Conservation (phyloP, 2,113 vertebrate genomes). For the Cryptomyrus ogoouensis region DNA sequence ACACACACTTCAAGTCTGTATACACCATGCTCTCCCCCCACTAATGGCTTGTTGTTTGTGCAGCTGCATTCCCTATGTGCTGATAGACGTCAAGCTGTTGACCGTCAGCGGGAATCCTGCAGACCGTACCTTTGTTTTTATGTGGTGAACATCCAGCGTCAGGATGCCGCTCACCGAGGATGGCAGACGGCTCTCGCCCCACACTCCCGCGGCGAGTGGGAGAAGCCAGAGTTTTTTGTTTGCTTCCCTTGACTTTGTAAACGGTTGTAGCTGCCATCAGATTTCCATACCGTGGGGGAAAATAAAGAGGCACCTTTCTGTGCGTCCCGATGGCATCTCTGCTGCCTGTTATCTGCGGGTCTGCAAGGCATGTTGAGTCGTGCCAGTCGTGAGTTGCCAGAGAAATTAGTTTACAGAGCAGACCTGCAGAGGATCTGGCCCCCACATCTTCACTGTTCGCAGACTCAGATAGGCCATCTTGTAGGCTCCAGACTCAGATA, state of each 20-base stretch:
- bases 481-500: neutral
- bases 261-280: conserved; percentile 41
- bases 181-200: neutral
- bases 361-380: conserved; percentile 21
- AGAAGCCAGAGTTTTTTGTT: neutral
- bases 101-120: neutral
- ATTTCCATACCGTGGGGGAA: conserved; percentile 30
- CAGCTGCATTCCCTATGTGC: neutral
- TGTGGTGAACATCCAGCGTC: neutral
- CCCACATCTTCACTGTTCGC: neutral
- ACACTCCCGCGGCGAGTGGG: neutral
- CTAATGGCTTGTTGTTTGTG: neutral
- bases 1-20: neutral
- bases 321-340: conserved; percentile 31
- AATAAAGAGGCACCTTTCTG: conserved; percentile 39
- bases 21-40: neutral
- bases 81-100: neutral
- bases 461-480: neutral
- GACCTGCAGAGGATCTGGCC: neutral
- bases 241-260: conserved; percentile 38
- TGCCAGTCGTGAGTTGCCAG: neutral
- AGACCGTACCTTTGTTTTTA: neutral
- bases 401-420: neutral
- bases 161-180: neutral
- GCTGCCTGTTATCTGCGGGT: neutral